Evolutionary conservation across 1,140 invertebrate genomes (phyloP).

Genomic region (Scaptomyza pallida): DNA sequence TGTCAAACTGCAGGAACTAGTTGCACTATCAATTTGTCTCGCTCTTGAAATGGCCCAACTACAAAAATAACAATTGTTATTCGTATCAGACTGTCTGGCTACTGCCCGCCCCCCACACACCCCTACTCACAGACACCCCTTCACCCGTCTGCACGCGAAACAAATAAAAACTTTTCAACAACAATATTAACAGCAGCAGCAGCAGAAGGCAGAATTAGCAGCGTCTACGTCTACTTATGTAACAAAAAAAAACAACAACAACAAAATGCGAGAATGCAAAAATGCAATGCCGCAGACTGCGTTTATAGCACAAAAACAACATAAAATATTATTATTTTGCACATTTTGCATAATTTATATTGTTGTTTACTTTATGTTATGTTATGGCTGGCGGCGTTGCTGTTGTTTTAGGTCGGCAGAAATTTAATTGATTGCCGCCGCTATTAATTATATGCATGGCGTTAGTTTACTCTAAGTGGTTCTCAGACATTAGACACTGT

Average conservation of each 20-base stretch:
- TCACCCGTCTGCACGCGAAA: slow-evolving; percentile 44
- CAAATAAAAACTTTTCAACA: not conserved
- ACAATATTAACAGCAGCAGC: slow-evolving; percentile 8
- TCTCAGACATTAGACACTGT: slow-evolving; percentile 38
- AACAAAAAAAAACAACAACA: slow-evolving; percentile 38
- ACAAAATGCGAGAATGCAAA: slow-evolving; percentile 1
- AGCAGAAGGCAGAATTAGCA: no score
- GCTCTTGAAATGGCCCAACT: slow-evolving; percentile 24
- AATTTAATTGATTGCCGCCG: slow-evolving; percentile 69
- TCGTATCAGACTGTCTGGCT: slow-evolving; percentile 58
- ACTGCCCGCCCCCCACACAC: not conserved
- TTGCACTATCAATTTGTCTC: slow-evolving; percentile 18
- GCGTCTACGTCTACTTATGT: slow-evolving; percentile 57
- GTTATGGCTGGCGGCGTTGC: slow-evolving; percentile 25
- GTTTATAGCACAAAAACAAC: slow-evolving; percentile 56
- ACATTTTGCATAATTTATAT: slow-evolving; percentile 75
- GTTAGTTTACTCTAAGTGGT: slow-evolving; percentile 49
- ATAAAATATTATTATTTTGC: slow-evolving; percentile 62
- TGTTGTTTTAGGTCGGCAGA: slow-evolving; percentile 9
- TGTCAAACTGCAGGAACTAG: slow-evolving; percentile 5
- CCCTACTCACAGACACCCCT: not conserved
- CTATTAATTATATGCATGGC: slow-evolving; percentile 62
- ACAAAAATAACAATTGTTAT: slow-evolving; percentile 64
- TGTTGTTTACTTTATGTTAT: slow-evolving; percentile 52
- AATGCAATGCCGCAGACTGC: slow-evolving; percentile 27